Evolutionary conservation across 2,113 vertebrate species (phyloP).

Genomic region (Jacana jacana): DNA sequence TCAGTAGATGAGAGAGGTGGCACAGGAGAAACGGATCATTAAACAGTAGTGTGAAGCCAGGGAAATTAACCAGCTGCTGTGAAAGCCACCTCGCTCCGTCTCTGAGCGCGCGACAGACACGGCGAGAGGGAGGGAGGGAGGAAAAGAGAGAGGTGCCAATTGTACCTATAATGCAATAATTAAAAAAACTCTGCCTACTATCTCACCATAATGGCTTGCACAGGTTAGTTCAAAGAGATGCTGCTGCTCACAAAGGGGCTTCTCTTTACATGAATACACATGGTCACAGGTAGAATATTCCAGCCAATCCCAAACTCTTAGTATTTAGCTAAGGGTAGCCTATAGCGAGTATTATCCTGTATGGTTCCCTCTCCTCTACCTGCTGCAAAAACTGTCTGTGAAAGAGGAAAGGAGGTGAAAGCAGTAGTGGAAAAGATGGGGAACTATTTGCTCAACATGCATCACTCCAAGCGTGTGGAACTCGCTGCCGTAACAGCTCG

Average conservation of each 20-base stretch:
- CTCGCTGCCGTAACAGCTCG: neutral
- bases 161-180: slow-evolving; percentile 63
- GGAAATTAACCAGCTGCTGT: slow-evolving; percentile 86
- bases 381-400: neutral
- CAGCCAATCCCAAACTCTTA: neutral
- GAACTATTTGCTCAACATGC: neutral
- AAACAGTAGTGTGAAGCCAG: slow-evolving; percentile 85
- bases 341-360: neutral
- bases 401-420: neutral
- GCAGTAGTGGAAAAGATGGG: neutral
- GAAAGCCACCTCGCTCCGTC: slow-evolving; percentile 80
- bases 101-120: slow-evolving; percentile 54
- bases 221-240: slow-evolving; percentile 47
- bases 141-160: slow-evolving; percentile 64
- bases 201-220: slow-evolving; percentile 37
- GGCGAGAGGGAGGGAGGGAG: slow-evolving; percentile 48
- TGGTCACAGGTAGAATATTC: neutral
- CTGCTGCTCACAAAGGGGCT: slow-evolving; percentile 36
- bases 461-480: neutral
- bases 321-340: neutral
- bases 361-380: neutral
- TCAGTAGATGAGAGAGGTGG: slow-evolving; percentile 86
- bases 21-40: slow-evolving; percentile 84
- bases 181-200: slow-evolving; percentile 65
- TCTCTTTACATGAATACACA: slow-evolving; percentile 9